Conservation (phyloP, 2,113 vertebrate genomes). For the Pseudopipra pipra region DNA sequence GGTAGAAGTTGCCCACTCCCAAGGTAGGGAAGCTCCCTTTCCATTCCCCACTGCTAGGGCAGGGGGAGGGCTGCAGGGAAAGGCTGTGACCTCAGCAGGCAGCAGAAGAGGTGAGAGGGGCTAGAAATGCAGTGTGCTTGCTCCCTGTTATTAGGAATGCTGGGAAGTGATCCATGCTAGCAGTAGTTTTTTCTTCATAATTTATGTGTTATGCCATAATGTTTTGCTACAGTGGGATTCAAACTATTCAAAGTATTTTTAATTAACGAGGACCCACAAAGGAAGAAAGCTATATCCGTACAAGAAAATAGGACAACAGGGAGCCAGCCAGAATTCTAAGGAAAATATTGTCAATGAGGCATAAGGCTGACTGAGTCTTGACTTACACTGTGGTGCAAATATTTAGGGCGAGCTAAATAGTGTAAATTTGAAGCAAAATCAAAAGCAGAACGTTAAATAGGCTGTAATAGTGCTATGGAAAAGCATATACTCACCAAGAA, state of each 20-base stretch:
- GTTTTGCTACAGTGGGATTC: neutral
- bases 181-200: neutral
- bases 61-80: neutral
- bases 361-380: neutral
- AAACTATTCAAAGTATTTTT: slow-evolving; percentile 22
- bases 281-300: neutral
- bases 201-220: neutral
- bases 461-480: neutral
- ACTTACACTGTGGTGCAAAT: neutral
- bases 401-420: neutral
- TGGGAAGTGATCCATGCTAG: neutral
- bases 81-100: neutral
- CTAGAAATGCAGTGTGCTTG: neutral
- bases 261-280: neutral
- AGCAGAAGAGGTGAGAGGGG: neutral
- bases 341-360: neutral
- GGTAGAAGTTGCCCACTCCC: neutral
- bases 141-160: neutral
- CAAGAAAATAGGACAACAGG: neutral
- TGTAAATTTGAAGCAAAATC: neutral
- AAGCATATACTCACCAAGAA: neutral
- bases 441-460: neutral
- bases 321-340: neutral
- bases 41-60: neutral
- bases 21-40: neutral